Evolutionary conservation across 2,888 invertebrate species (phyloP), one percentile per base, ranked within the genome.

Genomic region (Pristionchus arcanus): DNA sequence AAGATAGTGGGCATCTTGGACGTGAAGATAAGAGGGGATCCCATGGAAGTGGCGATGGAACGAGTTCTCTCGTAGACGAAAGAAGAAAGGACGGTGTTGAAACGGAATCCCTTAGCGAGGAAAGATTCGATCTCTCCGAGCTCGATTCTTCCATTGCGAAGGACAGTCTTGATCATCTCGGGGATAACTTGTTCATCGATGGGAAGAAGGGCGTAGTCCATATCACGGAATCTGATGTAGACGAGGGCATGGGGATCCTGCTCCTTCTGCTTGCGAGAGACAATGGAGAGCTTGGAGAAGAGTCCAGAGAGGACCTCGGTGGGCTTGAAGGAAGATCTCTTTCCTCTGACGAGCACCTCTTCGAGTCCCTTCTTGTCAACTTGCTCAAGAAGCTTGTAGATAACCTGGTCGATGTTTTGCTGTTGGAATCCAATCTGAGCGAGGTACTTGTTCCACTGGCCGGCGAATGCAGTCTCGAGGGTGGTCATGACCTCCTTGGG

Each of bases 201-300:
- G 90, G 93, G 94, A 71, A 93, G 90, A 85, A 93, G 91, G 49
- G 91, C 91, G 90, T 85, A 92, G 90, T 93, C 93, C 92, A 93
- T 92, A 77, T 92, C 91, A 87, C 92, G 92, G 92, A 92, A 91
- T 90, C 93, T 91, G 86, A 93, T 88, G 90, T 91, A 92, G 85
- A 92, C 77, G 83, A 93, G 90, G 55, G 92, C 92, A 85, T 91
- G 91, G 49, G 91, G 91, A 42, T 91, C 77, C 84, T 90, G 59
- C 37, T 71, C 34, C n/a, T 89, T 74, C 77, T 91, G 83, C 55
- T 90, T 63, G 85, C 91, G 91, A 87, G 91, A 42, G 31, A 92
- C 91, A 91, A 91, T 92, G 89, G 90, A 91, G 90, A 92, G 91
- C 90, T 93, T 91, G 91, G 92, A 91, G 90, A 91, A 90, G 59